Evolutionary conservation across 35 echinoderm and acorn worm species (phyloP).

Genomic region (Diadema setosum): DNA sequence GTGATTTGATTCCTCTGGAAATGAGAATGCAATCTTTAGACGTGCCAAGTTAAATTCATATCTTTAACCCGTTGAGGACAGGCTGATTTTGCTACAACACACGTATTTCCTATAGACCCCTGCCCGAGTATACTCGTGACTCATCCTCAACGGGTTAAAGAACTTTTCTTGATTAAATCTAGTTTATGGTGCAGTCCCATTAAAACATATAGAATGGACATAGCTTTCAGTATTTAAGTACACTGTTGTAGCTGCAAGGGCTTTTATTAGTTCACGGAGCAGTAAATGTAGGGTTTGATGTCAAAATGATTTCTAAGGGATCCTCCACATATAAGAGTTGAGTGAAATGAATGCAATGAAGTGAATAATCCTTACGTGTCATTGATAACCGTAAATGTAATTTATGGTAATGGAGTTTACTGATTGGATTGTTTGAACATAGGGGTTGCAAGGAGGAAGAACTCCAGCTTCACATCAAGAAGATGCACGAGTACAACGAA

Average conservation of each 20-base stretch:
- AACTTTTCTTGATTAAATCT: no score
- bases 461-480: constrained; percentile 45
- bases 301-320: neutral
- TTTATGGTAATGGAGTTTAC: neutral
- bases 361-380: neutral
- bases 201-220: no score
- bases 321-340: neutral
- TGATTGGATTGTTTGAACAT: neutral
- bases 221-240: no score
- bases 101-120: no score
- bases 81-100: no score
- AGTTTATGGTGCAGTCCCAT: no score
- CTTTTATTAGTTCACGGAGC: neutral
- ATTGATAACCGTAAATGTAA: neutral
- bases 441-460: constrained; percentile 57
- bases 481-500: constrained; percentile 87
- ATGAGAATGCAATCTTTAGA: no score
- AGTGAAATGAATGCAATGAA: neutral
- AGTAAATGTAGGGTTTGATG: neutral
- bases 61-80: no score
- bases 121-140: no score
- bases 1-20: no score
- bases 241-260: neutral
- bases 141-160: no score
- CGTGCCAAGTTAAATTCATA: no score